Percentiles rank a stretch among this genome's conserved stretches.
Evolutionary conservation across 2,113 vertebrate genomes (phyloP).

Genomic region (Nycticebus coucang): DNA sequence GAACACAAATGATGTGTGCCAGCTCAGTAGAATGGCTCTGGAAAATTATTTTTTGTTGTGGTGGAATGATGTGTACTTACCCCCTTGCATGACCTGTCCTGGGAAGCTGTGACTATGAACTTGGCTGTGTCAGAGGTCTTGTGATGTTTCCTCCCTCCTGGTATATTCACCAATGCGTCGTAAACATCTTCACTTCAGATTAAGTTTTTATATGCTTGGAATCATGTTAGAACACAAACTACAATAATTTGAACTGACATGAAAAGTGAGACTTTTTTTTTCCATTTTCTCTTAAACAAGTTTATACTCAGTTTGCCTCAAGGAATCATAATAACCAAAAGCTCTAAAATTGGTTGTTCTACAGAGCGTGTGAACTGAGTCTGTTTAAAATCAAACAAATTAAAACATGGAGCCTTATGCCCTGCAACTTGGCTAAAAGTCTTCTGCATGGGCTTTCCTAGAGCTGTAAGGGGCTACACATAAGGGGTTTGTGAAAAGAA

Average conservation of each 20-base stretch:
- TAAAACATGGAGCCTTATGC: constrained; percentile 8
- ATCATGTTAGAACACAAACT: constrained; percentile 51
- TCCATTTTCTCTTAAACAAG: constrained; percentile 63
- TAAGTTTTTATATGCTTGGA: constrained; percentile 56
- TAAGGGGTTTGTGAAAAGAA: background rate
- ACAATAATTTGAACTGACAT: constrained; percentile 55
- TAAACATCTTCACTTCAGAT: constrained; percentile 43
- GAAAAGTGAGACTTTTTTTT: constrained; percentile 42
- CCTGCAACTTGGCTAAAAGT: constrained; percentile 30
- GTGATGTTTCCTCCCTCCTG: background rate
- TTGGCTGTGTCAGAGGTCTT: background rate
- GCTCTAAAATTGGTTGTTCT: constrained; percentile 39
- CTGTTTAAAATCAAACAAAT: constrained; percentile 69
- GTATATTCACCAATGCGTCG: background rate
- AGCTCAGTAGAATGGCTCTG: background rate
- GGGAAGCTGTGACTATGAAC: background rate
- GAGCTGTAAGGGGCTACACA: background rate
- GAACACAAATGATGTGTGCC: background rate
- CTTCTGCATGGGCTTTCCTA: background rate
- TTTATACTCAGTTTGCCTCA: constrained; percentile 59
- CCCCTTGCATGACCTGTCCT: background rate
- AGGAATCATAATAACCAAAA: constrained; percentile 36
- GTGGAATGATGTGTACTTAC: no score
- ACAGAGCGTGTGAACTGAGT: background rate
- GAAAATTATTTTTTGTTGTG: background rate